phyloP scores from a whole-genome alignment of 1,140 invertebrate species.

The Brevipalpus yothersi region DNA sequence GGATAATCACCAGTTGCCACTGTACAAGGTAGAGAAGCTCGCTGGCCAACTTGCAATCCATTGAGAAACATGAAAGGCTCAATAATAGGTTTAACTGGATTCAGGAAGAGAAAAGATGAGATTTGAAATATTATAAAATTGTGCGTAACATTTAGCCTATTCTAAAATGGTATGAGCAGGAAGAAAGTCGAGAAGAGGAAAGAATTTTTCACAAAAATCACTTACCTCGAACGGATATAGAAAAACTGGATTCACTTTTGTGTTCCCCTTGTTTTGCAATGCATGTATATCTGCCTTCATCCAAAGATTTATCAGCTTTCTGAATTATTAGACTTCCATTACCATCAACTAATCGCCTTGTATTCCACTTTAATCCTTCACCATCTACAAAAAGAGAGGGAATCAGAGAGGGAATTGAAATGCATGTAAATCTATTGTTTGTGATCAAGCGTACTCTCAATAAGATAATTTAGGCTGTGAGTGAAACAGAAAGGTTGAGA shows the following conservation, averaged over 20 bases:
- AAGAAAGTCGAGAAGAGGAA: neutral
- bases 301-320: neutral
- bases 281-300: neutral
- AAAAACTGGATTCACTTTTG: neutral
- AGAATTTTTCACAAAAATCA: neutral
- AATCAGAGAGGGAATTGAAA: too few species aligned
- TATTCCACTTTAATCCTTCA: too few species aligned
- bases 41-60: constrained; percentile 52
- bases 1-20: constrained; percentile 53
- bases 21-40: constrained; percentile 55
- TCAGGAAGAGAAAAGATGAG: neutral
- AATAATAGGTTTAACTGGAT: constrained; percentile 16
- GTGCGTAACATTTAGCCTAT: neutral
- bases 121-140: neutral
- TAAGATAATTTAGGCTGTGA: too few species aligned
- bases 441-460: too few species aligned
- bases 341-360: neutral
- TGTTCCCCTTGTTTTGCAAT: neutral
- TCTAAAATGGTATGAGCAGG: too few species aligned
- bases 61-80: constrained; percentile 27
- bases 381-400: too few species aligned
- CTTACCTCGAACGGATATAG: neutral
- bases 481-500: too few species aligned
- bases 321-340: neutral
- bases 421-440: too few species aligned